Evolutionary conservation across 2,888 invertebrate genomes (phyloP).

Genomic region (Yponomeuta cagnagella): DNA sequence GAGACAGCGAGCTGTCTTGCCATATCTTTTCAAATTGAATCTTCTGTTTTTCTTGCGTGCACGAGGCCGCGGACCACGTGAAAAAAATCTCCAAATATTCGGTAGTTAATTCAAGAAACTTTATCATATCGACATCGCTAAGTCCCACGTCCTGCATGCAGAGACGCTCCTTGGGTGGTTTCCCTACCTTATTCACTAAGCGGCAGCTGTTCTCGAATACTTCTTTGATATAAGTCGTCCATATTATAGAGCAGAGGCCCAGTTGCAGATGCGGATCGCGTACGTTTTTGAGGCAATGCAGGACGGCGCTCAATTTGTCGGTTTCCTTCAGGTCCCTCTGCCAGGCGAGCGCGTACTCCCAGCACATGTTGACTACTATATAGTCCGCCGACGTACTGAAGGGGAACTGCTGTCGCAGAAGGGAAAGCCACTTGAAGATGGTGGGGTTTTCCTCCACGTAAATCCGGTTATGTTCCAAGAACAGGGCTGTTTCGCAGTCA

Average conservation of each 20-base stretch:
- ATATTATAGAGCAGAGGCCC: conserved; percentile 89
- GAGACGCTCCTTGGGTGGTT: conserved; percentile 88
- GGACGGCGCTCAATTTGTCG: conserved; percentile 80
- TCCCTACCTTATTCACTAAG: conserved; percentile 87
- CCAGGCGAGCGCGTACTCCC: conserved; percentile 94
- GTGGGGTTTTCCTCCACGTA: conserved; percentile 59
- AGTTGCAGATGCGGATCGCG: conserved; percentile 80
- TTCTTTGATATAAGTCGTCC: conserved; percentile 92
- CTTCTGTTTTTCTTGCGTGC: conserved; percentile 46
- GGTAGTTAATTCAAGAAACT: conserved; percentile 62
- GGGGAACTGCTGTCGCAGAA: conserved; percentile 87
- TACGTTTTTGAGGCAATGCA: conserved; percentile 81
- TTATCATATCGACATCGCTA: conserved; percentile 76
- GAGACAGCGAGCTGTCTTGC: conserved; percentile 80
- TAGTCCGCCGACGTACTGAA: conserved; percentile 87
- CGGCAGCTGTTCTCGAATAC: conserved; percentile 84
- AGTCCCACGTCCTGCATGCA: conserved; percentile 86
- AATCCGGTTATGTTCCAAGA: conserved; percentile 50
- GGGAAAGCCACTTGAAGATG: conserved; percentile 77
- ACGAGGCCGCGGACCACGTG: conserved; percentile 51
- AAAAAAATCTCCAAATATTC: conserved; percentile 67
- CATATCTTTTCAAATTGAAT: conserved; percentile 79
- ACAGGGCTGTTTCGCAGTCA: conserved; percentile 42
- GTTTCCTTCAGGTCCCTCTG: conserved; percentile 83
- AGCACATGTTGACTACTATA: conserved; percentile 89